Evolutionary conservation across 2,113 vertebrate genomes (phyloP), one percentile per base, ranked within the genome.

Genomic region (Falcunculus frontatus): DNA sequence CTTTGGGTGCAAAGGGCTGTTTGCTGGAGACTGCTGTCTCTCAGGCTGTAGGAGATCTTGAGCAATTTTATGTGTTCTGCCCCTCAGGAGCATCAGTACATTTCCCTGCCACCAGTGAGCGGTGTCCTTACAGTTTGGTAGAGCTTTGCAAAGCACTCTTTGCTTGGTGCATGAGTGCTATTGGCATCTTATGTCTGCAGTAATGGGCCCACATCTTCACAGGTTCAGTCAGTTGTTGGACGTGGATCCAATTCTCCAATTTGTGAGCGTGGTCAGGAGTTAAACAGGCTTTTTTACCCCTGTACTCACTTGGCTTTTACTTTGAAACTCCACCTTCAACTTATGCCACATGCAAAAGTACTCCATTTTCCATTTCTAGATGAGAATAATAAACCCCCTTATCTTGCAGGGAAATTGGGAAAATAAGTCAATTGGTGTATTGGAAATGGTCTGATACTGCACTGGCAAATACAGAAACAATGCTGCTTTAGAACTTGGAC

Each of bases 341-440:
- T 93, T 72, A 30, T 27, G n/a, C 44, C 35, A 12, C 29, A 10
- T 16, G 25, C 13, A 20, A 19, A 63, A 41, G n/a, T 9, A 44
- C 20, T 69, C 25, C 30, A 7, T 72, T 41, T 78, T 25, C 6
- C 5, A 7, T 62, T 90, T 80, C 44, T 82, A 30, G 57, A 41
- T 69, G 41, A 82, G 37, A 82, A 39, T 73, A 93, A 82, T 56
- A 77, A 84, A 65, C 7, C 5, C 9, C 19, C 7, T 69, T 42
- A 62, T 75, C 62, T 84, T 57, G 16, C 29, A 65, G 44, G 29
- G 16, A 82, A 87, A 65, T 39, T 78, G 57, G 19, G 46, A 78
- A 72, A 95, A 72, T 68, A 72, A 95, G 56, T 90, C 56, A 87
- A 29, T 84, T 86, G 47, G 53, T 32, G 17, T 53, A 11, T 72